Conservation (phyloP, 53 echinoderm and acorn worm species). For the Echinometra lucunter region DNA sequence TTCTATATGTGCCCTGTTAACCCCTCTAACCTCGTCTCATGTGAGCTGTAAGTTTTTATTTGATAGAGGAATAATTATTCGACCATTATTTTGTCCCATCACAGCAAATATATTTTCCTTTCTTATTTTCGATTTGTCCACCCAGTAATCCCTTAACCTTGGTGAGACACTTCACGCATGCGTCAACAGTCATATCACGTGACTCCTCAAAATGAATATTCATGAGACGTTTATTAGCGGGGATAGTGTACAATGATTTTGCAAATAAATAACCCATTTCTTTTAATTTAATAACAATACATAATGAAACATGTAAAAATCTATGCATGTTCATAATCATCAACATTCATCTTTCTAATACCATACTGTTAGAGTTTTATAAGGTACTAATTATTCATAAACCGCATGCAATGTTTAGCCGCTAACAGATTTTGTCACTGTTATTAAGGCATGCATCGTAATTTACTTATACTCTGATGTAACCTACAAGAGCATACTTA, state of each 20-base stretch:
- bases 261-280: not conserved
- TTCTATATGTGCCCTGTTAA: too few relatives aligned
- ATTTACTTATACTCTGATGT: not conserved
- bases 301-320: not conserved
- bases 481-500: conserved; percentile 70
- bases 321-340: not conserved
- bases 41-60: too few relatives aligned
- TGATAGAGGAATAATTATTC: too few relatives aligned
- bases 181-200: not conserved
- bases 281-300: not conserved
- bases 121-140: not conserved
- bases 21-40: too few relatives aligned
- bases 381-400: too few relatives aligned
- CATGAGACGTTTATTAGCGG: not conserved
- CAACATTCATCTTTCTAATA: too few relatives aligned
- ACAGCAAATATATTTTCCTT: not conserved
- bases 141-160: not conserved
- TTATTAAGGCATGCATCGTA: not conserved
- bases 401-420: too few relatives aligned
- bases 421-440: not conserved
- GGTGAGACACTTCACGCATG: not conserved
- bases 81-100: too few relatives aligned
- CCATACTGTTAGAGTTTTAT: too few relatives aligned
- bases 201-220: not conserved
- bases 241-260: not conserved